Percentiles rank a stretch among this genome's conserved stretches.
These are phyloP conservation scores for Beroe ovata DNA, from an alignment of 37 sponge, comb jelly and placozoan species.

Conservation along the genomic window DNA sequence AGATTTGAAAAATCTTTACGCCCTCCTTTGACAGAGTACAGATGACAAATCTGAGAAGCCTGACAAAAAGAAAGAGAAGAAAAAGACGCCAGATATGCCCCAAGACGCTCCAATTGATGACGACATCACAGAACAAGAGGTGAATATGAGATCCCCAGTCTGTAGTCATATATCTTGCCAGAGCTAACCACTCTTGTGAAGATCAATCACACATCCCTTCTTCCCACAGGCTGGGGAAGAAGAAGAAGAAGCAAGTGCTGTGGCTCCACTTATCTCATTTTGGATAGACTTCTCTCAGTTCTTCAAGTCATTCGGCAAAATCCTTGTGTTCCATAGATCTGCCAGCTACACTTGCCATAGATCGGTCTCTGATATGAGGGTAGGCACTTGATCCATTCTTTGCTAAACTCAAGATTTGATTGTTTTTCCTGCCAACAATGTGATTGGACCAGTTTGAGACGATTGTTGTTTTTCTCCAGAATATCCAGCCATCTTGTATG, in stretches of 20 bases:
- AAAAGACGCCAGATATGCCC: constrained; percentile 35
- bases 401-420: neutral
- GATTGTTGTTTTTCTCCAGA: constrained; percentile 27
- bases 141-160: neutral
- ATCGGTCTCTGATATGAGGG: constrained; percentile 57
- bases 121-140: constrained; percentile 1
- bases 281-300: constrained; percentile 53
- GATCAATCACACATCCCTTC: no score
- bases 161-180: no score
- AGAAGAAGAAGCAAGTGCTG: constrained; percentile 1
- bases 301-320: constrained; percentile 10
- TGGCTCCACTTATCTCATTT: constrained; percentile 25
- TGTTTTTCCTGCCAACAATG: no score
- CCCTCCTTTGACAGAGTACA: constrained; percentile 37
- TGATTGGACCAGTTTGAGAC: no score
- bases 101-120: constrained; percentile 1
- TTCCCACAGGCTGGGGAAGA: neutral
- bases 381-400: neutral
- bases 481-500: constrained; percentile 10
- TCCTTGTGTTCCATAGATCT: constrained; percentile 21
- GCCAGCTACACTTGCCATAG: constrained; percentile 23
- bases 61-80: constrained; percentile 65
- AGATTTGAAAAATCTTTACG: no score
- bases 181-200: no score
- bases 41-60: constrained; percentile 66